A percentile compares a stretch with the other conserved stretches of the same genome.
Conservation (phyloP, 2,113 vertebrate genomes). For the Erythrolamprus reginae region DNA sequence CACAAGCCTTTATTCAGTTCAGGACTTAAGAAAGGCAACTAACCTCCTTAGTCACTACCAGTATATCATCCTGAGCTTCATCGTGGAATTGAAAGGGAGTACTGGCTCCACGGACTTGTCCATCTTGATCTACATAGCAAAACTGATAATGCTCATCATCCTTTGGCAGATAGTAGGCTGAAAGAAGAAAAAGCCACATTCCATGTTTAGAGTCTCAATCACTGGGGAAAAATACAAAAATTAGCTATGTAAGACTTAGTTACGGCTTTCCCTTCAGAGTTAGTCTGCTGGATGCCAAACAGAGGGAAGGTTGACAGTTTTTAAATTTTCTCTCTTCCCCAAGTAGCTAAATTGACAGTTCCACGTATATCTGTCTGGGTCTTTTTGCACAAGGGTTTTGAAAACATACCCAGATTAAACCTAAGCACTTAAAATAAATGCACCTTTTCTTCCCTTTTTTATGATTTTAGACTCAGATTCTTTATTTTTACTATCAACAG, state of each 20-base stretch:
- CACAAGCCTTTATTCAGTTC: not conserved
- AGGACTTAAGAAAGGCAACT: not conserved
- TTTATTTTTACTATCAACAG: not conserved
- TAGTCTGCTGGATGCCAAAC: not conserved
- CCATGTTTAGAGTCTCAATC: not conserved
- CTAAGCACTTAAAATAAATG: not conserved
- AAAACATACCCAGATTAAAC: not conserved
- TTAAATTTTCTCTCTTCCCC: not conserved
- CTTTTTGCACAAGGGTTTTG: not conserved
- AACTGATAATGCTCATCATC: constrained; percentile 74
- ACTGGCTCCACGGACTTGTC: constrained; percentile 63
- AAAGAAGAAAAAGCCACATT: not conserved
- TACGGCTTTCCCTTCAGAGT: not conserved
- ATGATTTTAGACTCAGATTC: not conserved
- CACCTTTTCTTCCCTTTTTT: not conserved
- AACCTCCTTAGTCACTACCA: constrained; percentile 69
- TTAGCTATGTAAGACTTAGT: not conserved
- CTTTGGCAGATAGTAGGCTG: constrained; percentile 73
- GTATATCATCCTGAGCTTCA: constrained; percentile 62
- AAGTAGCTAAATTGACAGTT: not conserved
- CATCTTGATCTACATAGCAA: constrained; percentile 70
- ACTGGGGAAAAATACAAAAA: not conserved
- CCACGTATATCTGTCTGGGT: not conserved
- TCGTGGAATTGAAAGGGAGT: constrained; percentile 67
- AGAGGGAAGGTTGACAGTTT: not conserved